phyloP scores from a whole-genome alignment of 2,888 invertebrate genomes.

The Schizaphis graminum region DNA sequence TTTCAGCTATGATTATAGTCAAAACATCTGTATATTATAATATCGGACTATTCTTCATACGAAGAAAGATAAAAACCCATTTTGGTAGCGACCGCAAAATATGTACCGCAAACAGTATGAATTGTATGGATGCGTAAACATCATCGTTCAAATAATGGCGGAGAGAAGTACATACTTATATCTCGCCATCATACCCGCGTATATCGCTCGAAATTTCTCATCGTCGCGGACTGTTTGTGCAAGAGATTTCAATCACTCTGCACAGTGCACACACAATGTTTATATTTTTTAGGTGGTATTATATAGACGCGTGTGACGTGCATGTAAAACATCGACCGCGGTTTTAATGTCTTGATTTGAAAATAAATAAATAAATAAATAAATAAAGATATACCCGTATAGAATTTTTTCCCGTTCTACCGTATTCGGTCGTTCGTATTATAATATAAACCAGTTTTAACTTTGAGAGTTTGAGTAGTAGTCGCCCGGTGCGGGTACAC shows the following conservation, averaged over 20 bases:
- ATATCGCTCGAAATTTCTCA: not conserved
- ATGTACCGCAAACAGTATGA: not conserved
- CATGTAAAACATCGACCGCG: conserved; percentile 10
- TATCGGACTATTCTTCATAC: not conserved
- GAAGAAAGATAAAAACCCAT: not conserved
- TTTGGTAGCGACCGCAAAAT: not conserved
- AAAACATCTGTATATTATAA: not conserved
- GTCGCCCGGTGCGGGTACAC: not conserved
- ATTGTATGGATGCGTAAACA: not conserved
- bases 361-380: not conserved
- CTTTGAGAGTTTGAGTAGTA: conserved; percentile 4
- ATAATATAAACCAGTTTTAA: conserved; percentile 35
- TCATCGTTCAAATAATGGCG: not conserved
- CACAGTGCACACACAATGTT: not conserved
- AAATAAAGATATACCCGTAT: not conserved
- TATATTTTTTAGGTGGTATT: not conserved
- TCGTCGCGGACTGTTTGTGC: not conserved
- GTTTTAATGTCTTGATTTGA: conserved; percentile 58
- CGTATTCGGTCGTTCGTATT: not conserved
- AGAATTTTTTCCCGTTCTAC: not conserved
- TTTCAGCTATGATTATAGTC: not conserved
- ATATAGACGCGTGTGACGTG: conserved; percentile 10
- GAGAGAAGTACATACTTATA: not conserved
- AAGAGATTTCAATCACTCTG: not conserved
- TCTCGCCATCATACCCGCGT: not conserved